Base-by-base conservation (phyloP, 2,888 invertebrate genomes). In the Xylophagus ater region DNA sequence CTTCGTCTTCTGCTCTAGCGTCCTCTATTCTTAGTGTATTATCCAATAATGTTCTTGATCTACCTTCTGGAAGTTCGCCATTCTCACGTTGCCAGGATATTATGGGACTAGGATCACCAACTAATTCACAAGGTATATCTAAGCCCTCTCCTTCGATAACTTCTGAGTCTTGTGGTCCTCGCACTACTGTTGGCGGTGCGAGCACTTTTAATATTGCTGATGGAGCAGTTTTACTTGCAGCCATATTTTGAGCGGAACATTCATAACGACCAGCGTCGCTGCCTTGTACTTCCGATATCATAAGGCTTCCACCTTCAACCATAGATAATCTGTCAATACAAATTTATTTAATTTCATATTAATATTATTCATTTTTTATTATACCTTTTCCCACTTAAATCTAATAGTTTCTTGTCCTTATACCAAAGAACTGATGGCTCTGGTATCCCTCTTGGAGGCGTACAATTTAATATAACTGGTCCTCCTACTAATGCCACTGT, bases 201-300 rank as follows among this genome's bases (percentile, higher is more conserved):
- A 54, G 41, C 1, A 54, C 52, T 39, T 52, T 54, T 15, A 54
- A 28, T 24, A 45, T 37, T 7, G 52, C 53, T 9, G 51, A 41
- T 3, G 50, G 51, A 21, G 54, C 43, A 30, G 49, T 49, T 44
- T 50, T 52, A 38, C 47, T 49, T 2, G 53, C 54, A 15, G 54
- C 54, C 49, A 53, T 53, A 47, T 50, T 54, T 42, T 54, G 54
- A 23, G 54, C 54, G 6, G 53, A 52, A 36, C 54, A 54, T 40
- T 52, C 51, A 40, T 54, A 54, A 34, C 47, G 47, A 5, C 54
- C 54, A 15, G 52, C 51, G 36, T 54, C 54, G 6, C 45, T 46
- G 3, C 49, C 47, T 40, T 51, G 50, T 5, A 52, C 49, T 39
- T 53, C 53, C 1, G 54, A 53, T 43, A 54, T 53, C 46, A 53